Conservation (phyloP, 2,888 invertebrate genomes). For the Eutolmus rufibarbis region DNA sequence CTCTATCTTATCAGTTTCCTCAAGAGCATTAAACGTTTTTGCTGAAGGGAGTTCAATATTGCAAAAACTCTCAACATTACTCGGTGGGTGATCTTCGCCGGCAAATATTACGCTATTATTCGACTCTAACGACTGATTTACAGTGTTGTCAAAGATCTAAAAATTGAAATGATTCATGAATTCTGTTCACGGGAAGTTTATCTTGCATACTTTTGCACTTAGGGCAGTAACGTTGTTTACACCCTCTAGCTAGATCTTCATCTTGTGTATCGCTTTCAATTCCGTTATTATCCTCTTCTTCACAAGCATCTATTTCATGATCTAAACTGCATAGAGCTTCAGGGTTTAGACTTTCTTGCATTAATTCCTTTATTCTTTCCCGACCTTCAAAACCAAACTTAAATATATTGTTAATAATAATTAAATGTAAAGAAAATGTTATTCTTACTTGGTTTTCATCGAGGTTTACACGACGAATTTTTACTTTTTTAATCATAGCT, state of each 20-base stretch:
- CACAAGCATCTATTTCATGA: conserved; percentile 57
- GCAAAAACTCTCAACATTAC: conserved; percentile 57
- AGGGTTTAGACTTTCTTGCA: conserved; percentile 63
- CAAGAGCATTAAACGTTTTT: conserved; percentile 57
- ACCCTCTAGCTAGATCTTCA: conserved; percentile 53
- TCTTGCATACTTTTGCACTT: conserved; percentile 17
- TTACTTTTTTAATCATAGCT: conserved; percentile 68
- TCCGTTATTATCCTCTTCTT: conserved; percentile 54
- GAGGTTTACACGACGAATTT: conserved; percentile 66
- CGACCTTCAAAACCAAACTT: conserved; percentile 66
- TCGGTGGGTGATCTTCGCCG: conserved; percentile 46
- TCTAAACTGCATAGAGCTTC: conserved; percentile 69
- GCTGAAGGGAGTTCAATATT: conserved; percentile 56
- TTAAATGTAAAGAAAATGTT: not conserved
- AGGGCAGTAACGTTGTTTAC: conserved; percentile 41
- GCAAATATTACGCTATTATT: conserved; percentile 49
- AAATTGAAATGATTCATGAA: not conserved
- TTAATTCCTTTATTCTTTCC: conserved; percentile 58
- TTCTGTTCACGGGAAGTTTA: not conserved
- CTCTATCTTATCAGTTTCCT: conserved; percentile 55
- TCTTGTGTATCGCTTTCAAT: conserved; percentile 54
- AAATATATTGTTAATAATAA: not conserved
- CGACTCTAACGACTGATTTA: conserved; percentile 20
- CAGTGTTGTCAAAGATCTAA: conserved; percentile 31
- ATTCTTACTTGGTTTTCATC: conserved; percentile 68